Conservation (phyloP, 2,888 invertebrate genomes). For the Spicauda simplicius region DNA sequence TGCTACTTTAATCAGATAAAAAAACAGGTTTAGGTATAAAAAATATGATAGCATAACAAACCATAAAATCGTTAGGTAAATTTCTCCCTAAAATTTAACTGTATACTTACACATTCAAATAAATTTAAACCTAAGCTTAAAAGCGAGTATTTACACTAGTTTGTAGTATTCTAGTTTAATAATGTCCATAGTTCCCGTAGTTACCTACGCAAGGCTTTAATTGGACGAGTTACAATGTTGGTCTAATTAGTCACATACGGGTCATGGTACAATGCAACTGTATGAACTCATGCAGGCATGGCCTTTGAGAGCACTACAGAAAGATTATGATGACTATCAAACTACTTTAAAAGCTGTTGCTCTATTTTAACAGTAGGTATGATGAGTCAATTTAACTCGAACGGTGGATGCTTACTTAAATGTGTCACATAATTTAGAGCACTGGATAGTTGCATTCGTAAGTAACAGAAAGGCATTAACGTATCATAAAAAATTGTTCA, state of each 20-base stretch:
- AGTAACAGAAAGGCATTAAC: too few relatives aligned
- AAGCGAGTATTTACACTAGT: neutral
- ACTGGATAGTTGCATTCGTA: too few relatives aligned
- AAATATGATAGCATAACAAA: too few relatives aligned
- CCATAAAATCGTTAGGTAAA: too few relatives aligned
- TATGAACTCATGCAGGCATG: constrained; percentile 5
- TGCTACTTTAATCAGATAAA: too few relatives aligned
- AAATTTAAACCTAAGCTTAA: neutral
- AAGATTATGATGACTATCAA: constrained; percentile 27
- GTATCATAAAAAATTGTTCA: too few relatives aligned
- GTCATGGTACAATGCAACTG: constrained; percentile 12
- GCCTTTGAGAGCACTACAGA: constrained; percentile 12
- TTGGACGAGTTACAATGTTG: constrained; percentile 16
- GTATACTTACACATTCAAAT: neutral
- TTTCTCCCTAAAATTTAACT: too few relatives aligned
- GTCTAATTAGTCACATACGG: constrained; percentile 23
- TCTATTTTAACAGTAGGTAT: neutral
- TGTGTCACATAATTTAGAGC: neutral
- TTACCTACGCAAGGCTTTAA: constrained; percentile 15
- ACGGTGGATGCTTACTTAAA: neutral
- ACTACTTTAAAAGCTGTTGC: constrained; percentile 14
- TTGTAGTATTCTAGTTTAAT: neutral
- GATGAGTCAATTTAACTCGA: neutral
- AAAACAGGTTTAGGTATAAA: too few relatives aligned
- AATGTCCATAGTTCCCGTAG: neutral